Base-by-base conservation (phyloP, 1,140 invertebrate genomes). In the Drosophila orosa region DNA sequence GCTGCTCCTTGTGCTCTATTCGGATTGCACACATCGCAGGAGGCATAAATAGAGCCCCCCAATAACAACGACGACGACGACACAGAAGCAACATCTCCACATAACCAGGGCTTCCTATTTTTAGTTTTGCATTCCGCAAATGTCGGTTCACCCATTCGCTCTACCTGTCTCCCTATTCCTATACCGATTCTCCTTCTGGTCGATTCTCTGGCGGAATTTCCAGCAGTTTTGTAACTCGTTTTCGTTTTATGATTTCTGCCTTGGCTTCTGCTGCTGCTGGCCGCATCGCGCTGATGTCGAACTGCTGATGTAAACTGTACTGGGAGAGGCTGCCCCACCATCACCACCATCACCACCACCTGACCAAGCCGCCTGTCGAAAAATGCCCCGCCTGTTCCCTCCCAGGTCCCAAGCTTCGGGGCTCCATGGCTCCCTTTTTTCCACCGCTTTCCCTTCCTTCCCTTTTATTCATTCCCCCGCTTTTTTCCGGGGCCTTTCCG, bases 151-250 rank as follows among this genome's bases (percentile, higher is more conserved):
- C 72, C 71, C 71, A 74, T 61, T 63, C 59, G 72, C 72, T 45
- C 48, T 74, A 42, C 60, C 50, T 57, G 60, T 33, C 50, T 15
- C 52, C 31, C 7, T n/a, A 12, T 15, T 5, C 25, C 45, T 2
- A 35, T 45, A 3, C 42, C 22, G 15, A 68, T 50, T 55, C 31
- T 37, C 69, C n/a, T n/a, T 66, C 50, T 56, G 39, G 40, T 27
- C 60, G 65, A 57, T 68, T 58, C 67, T 54, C 56, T 71, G 60
- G 56, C 76, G 65, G 80, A 83, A 75, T 82, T 77, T 76, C 82
- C 77, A 85, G 82, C 81, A 74, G 82, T 74, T 86, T 76, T 87
- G 83, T 87, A 87, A 87, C 83, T 89, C 84, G 83, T 87, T 87
- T 87, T 87, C 83, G 67, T 89, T 87, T 87, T 87, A 87, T 87